Percentiles rank a stretch among this genome's conserved stretches.
These are phyloP conservation scores for Ectemnius cavifrons DNA, from an alignment of 2,888 invertebrate species.

Conservation along the genomic window DNA sequence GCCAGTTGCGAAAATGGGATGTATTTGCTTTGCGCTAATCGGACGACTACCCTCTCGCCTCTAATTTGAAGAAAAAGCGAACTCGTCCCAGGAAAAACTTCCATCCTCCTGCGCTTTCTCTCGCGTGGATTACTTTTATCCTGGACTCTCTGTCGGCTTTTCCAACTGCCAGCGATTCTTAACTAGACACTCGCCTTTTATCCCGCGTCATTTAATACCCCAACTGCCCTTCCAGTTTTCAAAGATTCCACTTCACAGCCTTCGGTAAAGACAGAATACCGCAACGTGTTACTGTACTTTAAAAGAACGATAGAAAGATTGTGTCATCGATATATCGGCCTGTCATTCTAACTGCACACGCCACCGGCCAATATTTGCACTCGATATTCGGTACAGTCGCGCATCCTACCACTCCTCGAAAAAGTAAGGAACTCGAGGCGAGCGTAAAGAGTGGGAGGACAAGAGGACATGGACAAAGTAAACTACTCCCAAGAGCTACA, in stretches of 20 bases:
- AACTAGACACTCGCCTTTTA: not conserved
- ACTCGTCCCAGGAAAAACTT: too few relatives aligned
- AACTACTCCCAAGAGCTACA: constrained; percentile 22
- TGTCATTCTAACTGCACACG: constrained; percentile 5
- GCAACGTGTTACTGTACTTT: not conserved
- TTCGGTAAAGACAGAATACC: too few relatives aligned
- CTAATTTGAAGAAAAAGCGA: too few relatives aligned
- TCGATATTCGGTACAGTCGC: not conserved
- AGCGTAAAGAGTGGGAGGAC: not conserved
- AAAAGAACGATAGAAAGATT: not conserved
- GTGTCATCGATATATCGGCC: not conserved
- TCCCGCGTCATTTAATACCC: not conserved
- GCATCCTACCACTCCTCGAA: constrained; percentile 20
- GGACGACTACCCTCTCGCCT: not conserved
- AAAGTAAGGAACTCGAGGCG: not conserved
- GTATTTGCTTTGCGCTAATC: constrained; percentile 9
- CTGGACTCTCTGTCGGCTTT: too few relatives aligned
- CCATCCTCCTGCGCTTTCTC: too few relatives aligned
- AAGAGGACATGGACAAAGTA: constrained; percentile 26
- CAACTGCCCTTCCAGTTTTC: not conserved
- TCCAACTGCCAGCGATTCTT: not conserved
- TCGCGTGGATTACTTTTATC: too few relatives aligned
- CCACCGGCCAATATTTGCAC: constrained; percentile 39
- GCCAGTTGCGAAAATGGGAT: not conserved
- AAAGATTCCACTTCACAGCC: too few relatives aligned